Percentiles rank a stretch among this genome's conserved stretches.
These are phyloP conservation scores for Pachycephala philippinensis DNA, from an alignment of 2,113 vertebrate genomes.

Conservation along the genomic window DNA sequence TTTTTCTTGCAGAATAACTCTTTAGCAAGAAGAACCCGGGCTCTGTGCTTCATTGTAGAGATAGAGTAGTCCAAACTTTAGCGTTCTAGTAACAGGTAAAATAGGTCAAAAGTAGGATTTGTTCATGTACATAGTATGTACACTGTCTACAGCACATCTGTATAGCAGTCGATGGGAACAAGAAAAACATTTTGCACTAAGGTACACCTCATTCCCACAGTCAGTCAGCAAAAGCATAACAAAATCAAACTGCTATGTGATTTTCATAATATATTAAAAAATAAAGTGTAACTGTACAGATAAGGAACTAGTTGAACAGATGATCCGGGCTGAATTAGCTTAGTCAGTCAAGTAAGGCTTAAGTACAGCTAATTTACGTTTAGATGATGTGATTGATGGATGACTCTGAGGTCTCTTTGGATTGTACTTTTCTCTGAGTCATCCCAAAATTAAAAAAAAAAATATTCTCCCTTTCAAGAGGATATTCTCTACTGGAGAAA, in stretches of 20 bases:
- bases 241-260: not conserved
- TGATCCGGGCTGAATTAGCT: not conserved
- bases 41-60: not conserved
- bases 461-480: not conserved
- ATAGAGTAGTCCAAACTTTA: not conserved
- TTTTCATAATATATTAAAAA: not conserved
- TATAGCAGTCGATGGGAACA: not conserved
- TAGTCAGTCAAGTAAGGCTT: not conserved
- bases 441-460: not conserved
- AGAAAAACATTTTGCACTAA: not conserved
- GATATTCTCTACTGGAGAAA: not conserved
- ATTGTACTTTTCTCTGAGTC: not conserved
- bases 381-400: not conserved
- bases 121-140: not conserved
- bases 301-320: not conserved
- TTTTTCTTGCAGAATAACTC: not conserved
- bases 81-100: not conserved
- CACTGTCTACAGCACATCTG: not conserved
- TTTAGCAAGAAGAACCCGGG: not conserved
- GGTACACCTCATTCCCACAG: fast-evolving
- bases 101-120: not conserved
- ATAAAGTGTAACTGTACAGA: not conserved
- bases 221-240: not conserved
- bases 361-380: not conserved
- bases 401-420: not conserved